Evolutionary conservation across 2,888 invertebrate genomes (phyloP), one percentile per base, ranked within the genome.

Genomic region (Scaptomyza parva): DNA sequence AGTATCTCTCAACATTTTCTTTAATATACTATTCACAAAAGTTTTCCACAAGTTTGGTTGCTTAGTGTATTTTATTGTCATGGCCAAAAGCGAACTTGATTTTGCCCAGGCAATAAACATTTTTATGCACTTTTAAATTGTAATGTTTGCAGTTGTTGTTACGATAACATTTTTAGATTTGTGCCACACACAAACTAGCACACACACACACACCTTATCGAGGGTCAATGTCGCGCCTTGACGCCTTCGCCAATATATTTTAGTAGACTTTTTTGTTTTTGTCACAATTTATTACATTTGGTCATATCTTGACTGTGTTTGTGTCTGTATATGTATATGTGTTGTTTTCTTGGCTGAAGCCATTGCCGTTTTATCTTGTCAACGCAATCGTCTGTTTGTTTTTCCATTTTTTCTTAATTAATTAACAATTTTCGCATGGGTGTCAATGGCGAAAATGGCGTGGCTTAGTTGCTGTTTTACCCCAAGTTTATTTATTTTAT

Each of bases 221-320:
- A 78, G 83, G 87, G 84, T 84, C 84, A 84, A 85, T 84, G 84
- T 84, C 75, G 72, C 84, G 68, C 86, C 86, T 85, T 84, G 84
- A 75, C 73, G 86, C 83, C 77, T 60, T 63, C 59, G 82, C 66
- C 70, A 72, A 68, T 72, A 82, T 85, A 82, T 78, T 76, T 67
- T 14, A 70, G 45, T 68, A 59, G 67, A 69, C 52, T 77, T 78
- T 37, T 37, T 30, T 30, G 2, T 28, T 35, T 73, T 78, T 84
- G 77, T 82, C 72, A 74, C 84, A 85, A 87, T 87, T 87, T 87
- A 87, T 85, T 82, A 75, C 76, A 78, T 78, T 76, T 64, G 69
- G 60, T 18, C 60, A 48, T 43, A 61, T 60, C 53, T 57, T 47
- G 51, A n/a, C n/a, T 37, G 30, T 62, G 39, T 51, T 18, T 62